Evolutionary conservation across 2,113 vertebrate species (phyloP).

Genomic region (Todiramphus saurophagus): DNA sequence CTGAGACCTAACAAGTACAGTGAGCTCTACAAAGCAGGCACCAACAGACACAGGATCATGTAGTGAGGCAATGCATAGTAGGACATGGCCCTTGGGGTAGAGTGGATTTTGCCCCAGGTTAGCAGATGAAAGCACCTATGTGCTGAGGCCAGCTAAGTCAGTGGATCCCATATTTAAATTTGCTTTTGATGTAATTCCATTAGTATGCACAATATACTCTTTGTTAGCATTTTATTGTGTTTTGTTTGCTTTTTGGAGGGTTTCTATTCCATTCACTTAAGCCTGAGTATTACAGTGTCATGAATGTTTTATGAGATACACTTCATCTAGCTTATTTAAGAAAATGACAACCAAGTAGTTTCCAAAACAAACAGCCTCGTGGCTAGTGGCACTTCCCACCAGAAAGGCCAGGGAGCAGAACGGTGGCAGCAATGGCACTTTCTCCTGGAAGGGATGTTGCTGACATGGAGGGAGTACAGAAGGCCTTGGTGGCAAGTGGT

Average conservation of each 20-base stretch:
- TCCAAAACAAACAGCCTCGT: not conserved
- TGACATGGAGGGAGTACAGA: not conserved
- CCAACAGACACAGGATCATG: not conserved
- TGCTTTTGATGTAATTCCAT: not conserved
- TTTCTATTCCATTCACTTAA: slow-evolving; percentile 14
- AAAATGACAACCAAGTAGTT: not conserved
- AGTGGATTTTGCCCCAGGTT: not conserved
- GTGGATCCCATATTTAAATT: not conserved
- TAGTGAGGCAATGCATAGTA: rapidly evolving
- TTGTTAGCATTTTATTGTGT: slow-evolving; percentile 23
- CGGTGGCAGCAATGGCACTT: not conserved
- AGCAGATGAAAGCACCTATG: not conserved
- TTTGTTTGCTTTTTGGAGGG: not conserved
- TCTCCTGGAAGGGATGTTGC: not conserved
- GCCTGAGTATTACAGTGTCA: not conserved
- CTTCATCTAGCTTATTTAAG: not conserved
- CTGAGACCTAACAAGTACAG: not conserved
- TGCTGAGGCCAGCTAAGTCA: not conserved
- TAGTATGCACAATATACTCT: not conserved
- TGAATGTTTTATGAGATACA: not conserved
- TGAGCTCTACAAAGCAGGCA: not conserved
- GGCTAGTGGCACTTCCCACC: not conserved
- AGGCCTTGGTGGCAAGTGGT: rapidly evolving
- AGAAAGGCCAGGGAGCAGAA: not conserved
- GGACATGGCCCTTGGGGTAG: rapidly evolving